Conservation (phyloP, 2,113 vertebrate species). For the Anguilla japonica region DNA sequence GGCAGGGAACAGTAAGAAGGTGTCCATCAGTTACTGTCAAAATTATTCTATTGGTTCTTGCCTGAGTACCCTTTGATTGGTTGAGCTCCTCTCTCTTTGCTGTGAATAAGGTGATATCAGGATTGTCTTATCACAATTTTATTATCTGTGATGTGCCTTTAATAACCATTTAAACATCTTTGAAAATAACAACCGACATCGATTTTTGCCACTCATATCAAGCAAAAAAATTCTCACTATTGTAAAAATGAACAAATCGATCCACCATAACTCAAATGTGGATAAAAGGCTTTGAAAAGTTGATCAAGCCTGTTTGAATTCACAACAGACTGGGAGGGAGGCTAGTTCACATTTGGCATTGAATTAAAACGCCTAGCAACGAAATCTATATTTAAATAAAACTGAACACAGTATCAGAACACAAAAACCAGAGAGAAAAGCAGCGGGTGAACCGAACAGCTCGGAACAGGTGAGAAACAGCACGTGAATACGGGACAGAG, state of each 20-base stretch:
- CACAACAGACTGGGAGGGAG: slow-evolving; percentile 4
- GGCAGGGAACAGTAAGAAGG: no score
- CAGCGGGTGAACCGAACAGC: not conserved
- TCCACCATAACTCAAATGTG: not conserved
- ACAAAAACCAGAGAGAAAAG: slow-evolving; percentile 5
- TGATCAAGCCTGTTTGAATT: not conserved
- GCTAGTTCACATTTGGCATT: not conserved
- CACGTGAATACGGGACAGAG: not conserved
- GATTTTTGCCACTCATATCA: not conserved
- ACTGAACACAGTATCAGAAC: slow-evolving; percentile 8
- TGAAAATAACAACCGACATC: not conserved
- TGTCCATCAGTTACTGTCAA: no score
- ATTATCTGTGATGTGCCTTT: not conserved
- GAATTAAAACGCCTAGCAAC: not conserved
- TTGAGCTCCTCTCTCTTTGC: no score
- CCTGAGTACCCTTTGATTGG: no score
- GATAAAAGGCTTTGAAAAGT: not conserved
- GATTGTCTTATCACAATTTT: no score
- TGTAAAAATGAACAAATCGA: no score
- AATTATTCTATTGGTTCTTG: no score
- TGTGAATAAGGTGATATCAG: no score
- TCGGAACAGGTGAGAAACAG: not conserved
- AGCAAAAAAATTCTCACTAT: not conserved
- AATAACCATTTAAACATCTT: not conserved
- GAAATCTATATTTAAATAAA: slow-evolving; percentile 1